Percentiles rank a stretch among this genome's conserved stretches.
phyloP scores from a whole-genome alignment of 2,888 invertebrate species.

The Amblyteles armatorius region DNA sequence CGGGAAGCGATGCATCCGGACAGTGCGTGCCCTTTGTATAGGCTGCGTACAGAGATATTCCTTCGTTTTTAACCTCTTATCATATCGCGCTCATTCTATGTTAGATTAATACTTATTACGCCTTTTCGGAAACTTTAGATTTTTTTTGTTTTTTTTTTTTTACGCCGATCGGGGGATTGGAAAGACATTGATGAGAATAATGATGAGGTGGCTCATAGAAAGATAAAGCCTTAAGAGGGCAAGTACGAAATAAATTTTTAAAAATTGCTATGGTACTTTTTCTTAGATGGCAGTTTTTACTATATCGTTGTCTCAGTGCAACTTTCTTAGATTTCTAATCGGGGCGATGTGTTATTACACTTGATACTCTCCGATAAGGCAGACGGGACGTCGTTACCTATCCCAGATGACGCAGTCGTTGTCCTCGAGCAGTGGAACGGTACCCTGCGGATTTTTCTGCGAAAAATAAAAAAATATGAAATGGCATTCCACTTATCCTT shows the following conservation, averaged over 20 bases:
- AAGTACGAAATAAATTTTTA: no score
- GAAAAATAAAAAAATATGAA: neutral
- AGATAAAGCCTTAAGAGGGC: no score
- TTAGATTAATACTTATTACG: neutral
- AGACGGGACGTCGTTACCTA: neutral
- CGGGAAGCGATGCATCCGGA: conserved; percentile 75
- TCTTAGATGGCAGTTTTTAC: no score
- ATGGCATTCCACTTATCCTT: neutral
- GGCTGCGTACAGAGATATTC: neutral
- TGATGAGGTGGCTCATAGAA: no score
- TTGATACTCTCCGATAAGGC: neutral
- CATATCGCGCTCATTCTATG: neutral
- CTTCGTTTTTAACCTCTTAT: neutral
- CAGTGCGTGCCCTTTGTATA: conserved; percentile 1
- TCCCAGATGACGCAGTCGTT: conserved; percentile 47
- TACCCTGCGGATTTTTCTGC: conserved; percentile 34
- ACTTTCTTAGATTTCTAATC: neutral
- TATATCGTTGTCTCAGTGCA: no score
- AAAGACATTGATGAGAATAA: no score
- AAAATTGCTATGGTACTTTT: no score
- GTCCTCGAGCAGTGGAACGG: conserved; percentile 45
- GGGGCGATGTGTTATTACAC: neutral
- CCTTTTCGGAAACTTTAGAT: neutral
- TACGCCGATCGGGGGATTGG: neutral
- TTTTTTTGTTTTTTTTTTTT: neutral